These are phyloP conservation scores for Passer montanus DNA, from an alignment of 2,113 vertebrate genomes.

Conservation along the genomic window DNA sequence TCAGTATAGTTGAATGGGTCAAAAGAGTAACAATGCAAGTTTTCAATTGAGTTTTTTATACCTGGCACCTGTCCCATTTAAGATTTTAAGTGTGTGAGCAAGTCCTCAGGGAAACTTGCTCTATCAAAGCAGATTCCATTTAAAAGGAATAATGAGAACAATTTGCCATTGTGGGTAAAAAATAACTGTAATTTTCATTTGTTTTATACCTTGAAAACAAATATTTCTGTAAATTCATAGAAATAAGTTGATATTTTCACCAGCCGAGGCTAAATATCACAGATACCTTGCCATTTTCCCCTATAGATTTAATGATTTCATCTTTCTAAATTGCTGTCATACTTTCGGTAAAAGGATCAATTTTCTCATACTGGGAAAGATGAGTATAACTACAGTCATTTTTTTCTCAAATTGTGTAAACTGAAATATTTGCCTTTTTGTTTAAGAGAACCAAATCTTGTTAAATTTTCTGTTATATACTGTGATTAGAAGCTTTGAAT, in stretches of 20 bases:
- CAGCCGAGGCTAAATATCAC: neutral
- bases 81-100: neutral
- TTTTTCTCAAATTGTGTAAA: neutral
- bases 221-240: neutral
- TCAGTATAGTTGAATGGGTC: neutral
- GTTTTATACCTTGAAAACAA: neutral
- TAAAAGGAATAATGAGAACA: neutral
- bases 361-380: neutral
- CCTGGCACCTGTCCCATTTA: neutral
- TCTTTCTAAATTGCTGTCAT: neutral
- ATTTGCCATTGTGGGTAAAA: neutral
- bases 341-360: neutral
- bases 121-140: neutral
- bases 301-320: neutral
- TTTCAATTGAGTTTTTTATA: neutral
- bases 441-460: neutral
- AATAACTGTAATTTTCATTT: neutral
- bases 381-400: accelerated
- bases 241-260: neutral
- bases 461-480: neutral
- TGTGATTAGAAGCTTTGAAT: neutral
- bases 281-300: neutral
- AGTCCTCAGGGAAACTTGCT: neutral
- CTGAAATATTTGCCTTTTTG: neutral
- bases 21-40: neutral